Percentiles rank a stretch among this genome's conserved stretches.
Evolutionary conservation across 2,113 vertebrate genomes (phyloP).

Genomic region (Edolisoma coerulescens): DNA sequence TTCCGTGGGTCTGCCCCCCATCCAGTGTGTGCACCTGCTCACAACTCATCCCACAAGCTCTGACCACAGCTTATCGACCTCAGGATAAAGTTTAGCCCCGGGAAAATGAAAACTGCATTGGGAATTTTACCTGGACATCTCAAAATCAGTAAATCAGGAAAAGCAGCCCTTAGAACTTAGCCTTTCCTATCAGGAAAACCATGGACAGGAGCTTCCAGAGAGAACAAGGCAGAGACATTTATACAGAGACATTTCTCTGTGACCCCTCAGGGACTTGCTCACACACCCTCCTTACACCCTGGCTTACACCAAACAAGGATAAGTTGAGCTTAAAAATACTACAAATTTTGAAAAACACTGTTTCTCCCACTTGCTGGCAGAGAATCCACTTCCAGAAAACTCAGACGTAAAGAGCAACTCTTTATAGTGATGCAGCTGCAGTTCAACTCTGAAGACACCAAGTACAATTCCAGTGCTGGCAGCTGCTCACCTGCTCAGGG

Average conservation of each 20-base stretch:
- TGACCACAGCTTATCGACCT: background rate
- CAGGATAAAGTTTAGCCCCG: background rate
- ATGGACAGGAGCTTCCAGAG: background rate
- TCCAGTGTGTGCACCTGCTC: background rate
- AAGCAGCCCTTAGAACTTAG: background rate
- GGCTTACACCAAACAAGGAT: rapidly evolving
- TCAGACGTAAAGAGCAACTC: background rate
- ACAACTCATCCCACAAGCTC: background rate
- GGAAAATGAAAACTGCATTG: background rate
- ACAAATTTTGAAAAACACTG: background rate
- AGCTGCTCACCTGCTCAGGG: background rate
- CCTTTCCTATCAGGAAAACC: background rate
- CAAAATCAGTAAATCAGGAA: background rate
- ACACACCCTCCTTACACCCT: background rate
- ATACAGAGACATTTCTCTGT: background rate
- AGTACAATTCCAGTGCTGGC: background rate
- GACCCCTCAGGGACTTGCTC: background rate
- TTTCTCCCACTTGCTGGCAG: background rate
- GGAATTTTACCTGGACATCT: background rate
- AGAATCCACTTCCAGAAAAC: background rate
- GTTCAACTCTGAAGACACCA: background rate
- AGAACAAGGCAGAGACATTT: background rate
- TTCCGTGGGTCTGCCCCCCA: background rate
- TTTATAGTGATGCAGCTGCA: background rate
- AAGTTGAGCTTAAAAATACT: background rate